Evolutionary conservation across 2,113 vertebrate genomes (phyloP).

Genomic region (Gallinago paraguaiae): DNA sequence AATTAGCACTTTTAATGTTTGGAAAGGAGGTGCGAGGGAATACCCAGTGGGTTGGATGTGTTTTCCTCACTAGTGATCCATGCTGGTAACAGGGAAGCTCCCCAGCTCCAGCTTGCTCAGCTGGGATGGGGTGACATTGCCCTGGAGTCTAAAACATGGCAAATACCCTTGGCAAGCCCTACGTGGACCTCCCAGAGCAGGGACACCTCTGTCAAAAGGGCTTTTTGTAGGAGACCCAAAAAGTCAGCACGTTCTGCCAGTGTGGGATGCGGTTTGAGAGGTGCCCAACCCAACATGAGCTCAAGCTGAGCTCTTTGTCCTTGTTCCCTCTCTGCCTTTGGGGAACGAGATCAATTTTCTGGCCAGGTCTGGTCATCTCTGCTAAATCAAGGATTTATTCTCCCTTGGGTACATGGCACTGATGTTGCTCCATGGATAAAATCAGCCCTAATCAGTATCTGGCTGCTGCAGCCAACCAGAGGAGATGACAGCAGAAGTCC

Average conservation of each 20-base stretch:
- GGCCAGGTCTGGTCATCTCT: background rate
- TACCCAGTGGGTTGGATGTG: background rate
- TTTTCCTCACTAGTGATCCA: background rate
- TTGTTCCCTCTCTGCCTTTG: background rate
- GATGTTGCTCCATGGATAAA: background rate
- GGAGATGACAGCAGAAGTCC: background rate
- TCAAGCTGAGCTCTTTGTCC: background rate
- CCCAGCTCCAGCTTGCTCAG: background rate
- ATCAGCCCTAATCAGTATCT: background rate
- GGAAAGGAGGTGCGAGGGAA: background rate
- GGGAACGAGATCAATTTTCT: background rate
- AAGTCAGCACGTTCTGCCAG: background rate
- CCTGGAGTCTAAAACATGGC: background rate
- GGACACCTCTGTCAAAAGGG: background rate
- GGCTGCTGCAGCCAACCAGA: background rate
- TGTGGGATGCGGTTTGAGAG: background rate
- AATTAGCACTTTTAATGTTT: slow-evolving; percentile 50
- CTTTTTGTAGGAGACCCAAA: background rate
- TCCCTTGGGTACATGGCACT: background rate
- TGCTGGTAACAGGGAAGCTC: background rate
- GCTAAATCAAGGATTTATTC: background rate
- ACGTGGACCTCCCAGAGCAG: background rate
- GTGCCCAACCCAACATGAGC: background rate
- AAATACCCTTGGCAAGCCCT: background rate
- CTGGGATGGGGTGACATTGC: background rate